Percentiles rank a stretch among this genome's conserved stretches.
Conservation (phyloP, 2,888 invertebrate species). For the Drosophila melanosoma region DNA sequence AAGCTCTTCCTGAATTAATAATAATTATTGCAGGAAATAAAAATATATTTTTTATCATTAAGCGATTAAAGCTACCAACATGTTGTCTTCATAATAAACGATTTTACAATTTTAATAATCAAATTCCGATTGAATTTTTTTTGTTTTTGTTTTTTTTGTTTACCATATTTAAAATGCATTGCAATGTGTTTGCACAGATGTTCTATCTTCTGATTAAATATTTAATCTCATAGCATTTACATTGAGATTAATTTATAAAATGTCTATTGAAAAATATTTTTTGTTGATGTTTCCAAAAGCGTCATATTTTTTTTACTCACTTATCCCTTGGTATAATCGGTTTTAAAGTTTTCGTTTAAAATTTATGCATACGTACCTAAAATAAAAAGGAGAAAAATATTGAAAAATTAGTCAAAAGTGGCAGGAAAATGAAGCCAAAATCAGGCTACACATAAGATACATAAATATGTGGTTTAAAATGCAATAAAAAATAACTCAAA, state of each 20-base stretch:
- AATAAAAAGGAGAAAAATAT: conserved; percentile 53
- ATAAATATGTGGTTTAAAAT: conserved; percentile 21
- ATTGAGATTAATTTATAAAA: background rate
- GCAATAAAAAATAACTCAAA: conserved; percentile 62
- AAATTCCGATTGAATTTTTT: background rate
- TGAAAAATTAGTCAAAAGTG: conserved; percentile 36
- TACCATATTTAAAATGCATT: background rate
- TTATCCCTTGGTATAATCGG: background rate
- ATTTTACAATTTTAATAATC: background rate
- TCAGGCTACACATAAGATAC: background rate
- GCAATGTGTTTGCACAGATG: background rate
- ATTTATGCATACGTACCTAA: conserved; percentile 65
- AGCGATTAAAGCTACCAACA: background rate
- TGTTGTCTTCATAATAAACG: background rate
- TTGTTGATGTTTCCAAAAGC: background rate
- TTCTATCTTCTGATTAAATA: background rate
- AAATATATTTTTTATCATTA: background rate
- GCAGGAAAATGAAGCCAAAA: background rate
- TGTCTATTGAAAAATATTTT: background rate
- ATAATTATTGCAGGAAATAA: background rate
- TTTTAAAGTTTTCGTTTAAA: background rate
- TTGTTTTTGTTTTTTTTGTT: no score
- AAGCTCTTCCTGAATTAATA: background rate
- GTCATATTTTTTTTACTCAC: background rate
- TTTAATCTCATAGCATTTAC: background rate